Percentiles rank a stretch among this genome's conserved stretches.
phyloP scores from a whole-genome alignment of 2,113 vertebrate species.

The Rynchops niger region DNA sequence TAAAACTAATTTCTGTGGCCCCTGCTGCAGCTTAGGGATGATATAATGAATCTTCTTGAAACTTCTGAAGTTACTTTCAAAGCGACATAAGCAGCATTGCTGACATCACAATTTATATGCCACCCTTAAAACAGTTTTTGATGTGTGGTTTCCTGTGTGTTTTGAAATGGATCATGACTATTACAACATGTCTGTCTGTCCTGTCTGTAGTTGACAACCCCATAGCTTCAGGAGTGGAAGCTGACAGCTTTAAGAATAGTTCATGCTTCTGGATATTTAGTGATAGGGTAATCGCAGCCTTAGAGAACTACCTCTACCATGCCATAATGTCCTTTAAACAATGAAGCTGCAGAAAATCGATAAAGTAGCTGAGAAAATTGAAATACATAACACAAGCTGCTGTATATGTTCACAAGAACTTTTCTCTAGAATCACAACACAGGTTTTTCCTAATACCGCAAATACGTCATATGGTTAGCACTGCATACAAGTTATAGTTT shows the following conservation, averaged over 20 bases:
- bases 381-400: neutral
- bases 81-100: neutral
- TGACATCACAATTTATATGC: neutral
- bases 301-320: neutral
- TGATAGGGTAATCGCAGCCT: neutral
- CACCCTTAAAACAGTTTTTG: neutral
- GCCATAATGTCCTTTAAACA: neutral
- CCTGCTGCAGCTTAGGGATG: neutral
- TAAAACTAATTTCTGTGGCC: slow-evolving; percentile 11
- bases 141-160: neutral
- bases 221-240: neutral
- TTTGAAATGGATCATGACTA: neutral
- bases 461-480: neutral
- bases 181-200: neutral
- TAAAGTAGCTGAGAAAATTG: neutral
- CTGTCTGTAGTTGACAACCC: neutral
- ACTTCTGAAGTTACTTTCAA: neutral
- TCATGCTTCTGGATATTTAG: neutral
- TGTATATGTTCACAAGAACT: neutral
- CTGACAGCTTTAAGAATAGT: neutral
- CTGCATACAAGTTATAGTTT: neutral
- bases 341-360: neutral
- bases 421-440: neutral
- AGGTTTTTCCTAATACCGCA: neutral
- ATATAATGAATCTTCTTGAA: neutral